Evolutionary conservation across 1,140 invertebrate genomes (phyloP).

Genomic region (Drosophila mauritiana): DNA sequence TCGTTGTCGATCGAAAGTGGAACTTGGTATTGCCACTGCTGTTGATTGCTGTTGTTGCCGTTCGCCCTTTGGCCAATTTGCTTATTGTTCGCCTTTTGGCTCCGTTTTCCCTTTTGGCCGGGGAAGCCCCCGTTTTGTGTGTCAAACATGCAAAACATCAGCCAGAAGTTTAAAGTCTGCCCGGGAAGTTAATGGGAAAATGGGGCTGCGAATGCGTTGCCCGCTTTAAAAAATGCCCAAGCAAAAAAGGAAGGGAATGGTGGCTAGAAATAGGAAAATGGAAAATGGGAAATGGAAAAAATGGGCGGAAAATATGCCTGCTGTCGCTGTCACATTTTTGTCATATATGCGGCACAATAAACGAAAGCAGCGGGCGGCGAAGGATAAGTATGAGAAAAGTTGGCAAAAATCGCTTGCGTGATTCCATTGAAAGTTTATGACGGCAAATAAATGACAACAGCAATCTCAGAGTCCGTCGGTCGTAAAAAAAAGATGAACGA

Average conservation of each 20-base stretch:
- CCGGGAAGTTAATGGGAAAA: constrained; percentile 41
- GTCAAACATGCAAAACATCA: constrained; percentile 51
- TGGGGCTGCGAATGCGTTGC: constrained; percentile 27
- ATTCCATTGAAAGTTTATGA: constrained; percentile 70
- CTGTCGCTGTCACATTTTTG: constrained; percentile 35
- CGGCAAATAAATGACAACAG: constrained; percentile 71
- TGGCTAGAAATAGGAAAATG: too few relatives aligned
- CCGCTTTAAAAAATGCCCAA: background rate
- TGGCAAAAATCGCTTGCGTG: constrained; percentile 69
- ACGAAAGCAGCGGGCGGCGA: constrained; percentile 64
- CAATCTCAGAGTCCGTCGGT: constrained; percentile 38
- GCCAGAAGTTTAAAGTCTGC: constrained; percentile 25
- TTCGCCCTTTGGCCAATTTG: constrained; percentile 56
- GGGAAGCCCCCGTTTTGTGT: constrained; percentile 3
- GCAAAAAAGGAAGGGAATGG: too few relatives aligned
- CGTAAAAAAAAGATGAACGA: constrained; percentile 80
- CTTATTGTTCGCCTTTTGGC: constrained; percentile 67
- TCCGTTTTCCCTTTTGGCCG: constrained; percentile 24
- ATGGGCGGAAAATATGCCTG: constrained; percentile 8
- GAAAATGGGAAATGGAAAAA: background rate
- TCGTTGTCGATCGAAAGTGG: background rate
- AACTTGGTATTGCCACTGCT: constrained; percentile 18
- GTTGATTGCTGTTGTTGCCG: constrained; percentile 41
- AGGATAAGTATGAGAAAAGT: constrained; percentile 51
- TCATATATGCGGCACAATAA: constrained; percentile 53